Evolutionary conservation across 1,140 invertebrate genomes (phyloP), one percentile per base, ranked within the genome.

Genomic region (Pomacea maculata): DNA sequence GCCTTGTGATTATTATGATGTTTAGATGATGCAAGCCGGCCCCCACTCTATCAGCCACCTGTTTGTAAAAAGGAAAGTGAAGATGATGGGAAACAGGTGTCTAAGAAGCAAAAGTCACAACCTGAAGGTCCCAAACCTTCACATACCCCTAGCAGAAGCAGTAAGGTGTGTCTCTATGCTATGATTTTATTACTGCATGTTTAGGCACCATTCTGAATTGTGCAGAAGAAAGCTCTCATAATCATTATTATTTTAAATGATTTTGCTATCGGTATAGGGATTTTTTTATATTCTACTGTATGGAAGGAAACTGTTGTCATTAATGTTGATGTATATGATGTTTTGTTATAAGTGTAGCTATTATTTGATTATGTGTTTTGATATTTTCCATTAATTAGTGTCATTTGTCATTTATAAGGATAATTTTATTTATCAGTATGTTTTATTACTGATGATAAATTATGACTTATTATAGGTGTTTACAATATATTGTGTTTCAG

Each of bases 41-140:
- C 86, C 21, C 87, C 87, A 21, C 81, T 88, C 17, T 88, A 88
- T 65, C 86, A 87, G 78, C 63, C 85, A 29, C 86, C 87, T 3
- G 54, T 77, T 9, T 57, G 63, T 14, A 83, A 79, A 79, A 80
- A 82, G 63, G 83, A 84, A 72, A 73, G 81, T 61, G 84, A 82
- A 54, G 78, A 75, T n/a, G 25, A 70, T 7, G 54, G n/a, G 0
- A 83, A 82, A 63, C 29, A 72, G n/a, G 64, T 54, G 8, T 72
- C 65, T 0, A 83, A 83, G 75, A 83, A 85, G 63, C 81, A 67
- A 25, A 83, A 85, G 73, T 80, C 84, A 8, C n/a, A 77, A 34
- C 63, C 75, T 21, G 83, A 84, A 17, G 77, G 77, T 1, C 77
- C 68, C 15, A 78, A 70, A 21, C 21, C 19, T 10, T 8, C 65